Conservation (phyloP, 1,140 invertebrate genomes). For the Drosophila persimilis region DNA sequence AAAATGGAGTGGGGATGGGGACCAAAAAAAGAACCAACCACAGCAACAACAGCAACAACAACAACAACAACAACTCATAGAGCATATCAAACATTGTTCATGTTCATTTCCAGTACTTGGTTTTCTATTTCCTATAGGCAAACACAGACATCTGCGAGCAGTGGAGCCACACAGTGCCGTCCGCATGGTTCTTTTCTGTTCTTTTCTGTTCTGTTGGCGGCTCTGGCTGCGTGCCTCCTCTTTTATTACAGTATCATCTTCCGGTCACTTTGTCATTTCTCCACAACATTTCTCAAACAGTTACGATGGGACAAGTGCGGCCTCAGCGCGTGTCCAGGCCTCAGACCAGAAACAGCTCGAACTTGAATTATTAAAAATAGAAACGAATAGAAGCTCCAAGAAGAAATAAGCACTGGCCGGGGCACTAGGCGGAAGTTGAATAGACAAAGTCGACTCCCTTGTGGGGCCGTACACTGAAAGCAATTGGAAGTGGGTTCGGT, state of each 20-base stretch:
- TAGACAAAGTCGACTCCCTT: slow-evolving; percentile 56
- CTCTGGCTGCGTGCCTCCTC: slow-evolving; percentile 15
- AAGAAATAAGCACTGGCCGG: slow-evolving; percentile 17
- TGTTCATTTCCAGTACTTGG: slow-evolving; percentile 48
- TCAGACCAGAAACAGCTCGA: slow-evolving; percentile 26
- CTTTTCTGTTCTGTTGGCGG: slow-evolving; percentile 17
- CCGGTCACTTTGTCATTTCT: slow-evolving; percentile 80
- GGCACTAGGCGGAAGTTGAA: slow-evolving; percentile 56
- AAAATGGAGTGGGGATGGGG: slow-evolving; percentile 14
- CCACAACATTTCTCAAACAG: slow-evolving; percentile 78
- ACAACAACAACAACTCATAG: slow-evolving; percentile 57
- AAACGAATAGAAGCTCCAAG: slow-evolving; percentile 5
- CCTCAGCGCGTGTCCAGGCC: slow-evolving; percentile 49
- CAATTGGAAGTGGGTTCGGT: background rate
- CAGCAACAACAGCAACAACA: slow-evolving; percentile 35
- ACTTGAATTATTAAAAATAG: slow-evolving; percentile 60
- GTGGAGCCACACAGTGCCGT: slow-evolving; percentile 3
- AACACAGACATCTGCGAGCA: slow-evolving; percentile 46
- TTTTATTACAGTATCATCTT: slow-evolving; percentile 81
- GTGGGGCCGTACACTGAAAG: slow-evolving; percentile 12
- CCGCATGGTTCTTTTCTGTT: slow-evolving; percentile 9
- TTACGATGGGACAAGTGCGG: slow-evolving; percentile 68
- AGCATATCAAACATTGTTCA: slow-evolving; percentile 73
- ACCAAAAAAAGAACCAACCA: background rate
- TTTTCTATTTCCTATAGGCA: slow-evolving; percentile 61